phyloP scores from a whole-genome alignment of 2,888 invertebrate species.

The Choristoneura rosaceana region DNA sequence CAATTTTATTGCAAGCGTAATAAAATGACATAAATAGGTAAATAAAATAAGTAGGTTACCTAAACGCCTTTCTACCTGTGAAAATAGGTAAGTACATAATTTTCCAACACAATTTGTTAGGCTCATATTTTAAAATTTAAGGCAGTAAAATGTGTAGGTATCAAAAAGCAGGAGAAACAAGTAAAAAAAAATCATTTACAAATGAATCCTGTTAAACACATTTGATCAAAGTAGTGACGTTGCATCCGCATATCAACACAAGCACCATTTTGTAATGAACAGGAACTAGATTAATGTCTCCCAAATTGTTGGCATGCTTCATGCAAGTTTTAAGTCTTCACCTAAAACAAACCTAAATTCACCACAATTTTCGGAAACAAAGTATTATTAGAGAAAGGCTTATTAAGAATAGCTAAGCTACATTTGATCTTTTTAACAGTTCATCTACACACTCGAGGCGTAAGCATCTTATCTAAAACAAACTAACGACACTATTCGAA shows the following conservation, averaged over 20 bases:
- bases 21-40: neutral
- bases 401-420: neutral
- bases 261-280: neutral
- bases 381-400: neutral
- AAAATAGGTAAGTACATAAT: neutral
- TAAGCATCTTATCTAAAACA: conserved; percentile 15
- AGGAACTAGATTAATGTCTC: neutral
- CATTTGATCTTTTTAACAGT: neutral
- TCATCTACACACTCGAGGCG: neutral
- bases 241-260: neutral
- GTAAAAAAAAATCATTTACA: neutral
- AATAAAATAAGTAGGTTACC: neutral
- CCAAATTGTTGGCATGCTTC: neutral
- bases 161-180: no score
- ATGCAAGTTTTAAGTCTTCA: neutral
- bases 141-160: neutral
- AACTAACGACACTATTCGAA: neutral
- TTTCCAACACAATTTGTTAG: no score
- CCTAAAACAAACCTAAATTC: neutral
- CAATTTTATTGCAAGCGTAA: neutral
- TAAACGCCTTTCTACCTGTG: neutral
- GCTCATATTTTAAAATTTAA: neutral
- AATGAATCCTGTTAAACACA: neutral
- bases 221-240: neutral
- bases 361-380: neutral